A percentile compares a stretch with the other conserved stretches of the same genome.
phyloP scores from a whole-genome alignment of 2,888 invertebrate genomes.

The Lepidochitona cinerea region DNA sequence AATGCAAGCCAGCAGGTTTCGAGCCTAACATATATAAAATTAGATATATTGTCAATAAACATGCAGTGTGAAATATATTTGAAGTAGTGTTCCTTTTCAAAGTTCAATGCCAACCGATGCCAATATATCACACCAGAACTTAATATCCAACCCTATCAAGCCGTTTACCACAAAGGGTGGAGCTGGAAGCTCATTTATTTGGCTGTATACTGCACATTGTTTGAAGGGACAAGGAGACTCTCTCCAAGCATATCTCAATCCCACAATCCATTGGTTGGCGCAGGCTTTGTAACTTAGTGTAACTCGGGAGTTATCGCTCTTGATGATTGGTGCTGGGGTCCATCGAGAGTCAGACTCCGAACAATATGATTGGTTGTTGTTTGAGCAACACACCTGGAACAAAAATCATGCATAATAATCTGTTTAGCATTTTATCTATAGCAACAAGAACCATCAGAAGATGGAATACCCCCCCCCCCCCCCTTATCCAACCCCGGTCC shows the following conservation, averaged over 20 bases:
- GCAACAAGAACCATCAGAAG: too few relatives aligned
- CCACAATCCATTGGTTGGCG: constrained; percentile 17
- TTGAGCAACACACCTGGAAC: constrained; percentile 33
- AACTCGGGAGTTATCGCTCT: background rate
- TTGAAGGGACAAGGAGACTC: constrained; percentile 39
- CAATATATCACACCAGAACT: background rate
- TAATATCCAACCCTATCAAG: background rate
- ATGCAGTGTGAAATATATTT: too few relatives aligned
- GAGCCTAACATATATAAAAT: too few relatives aligned
- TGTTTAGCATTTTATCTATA: too few relatives aligned
- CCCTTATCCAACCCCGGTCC: too few relatives aligned
- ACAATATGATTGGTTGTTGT: constrained; percentile 31
- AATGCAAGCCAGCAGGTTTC: too few relatives aligned
- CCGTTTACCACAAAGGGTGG: constrained; percentile 26
- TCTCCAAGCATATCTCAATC: constrained; percentile 46
- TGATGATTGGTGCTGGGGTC: background rate
- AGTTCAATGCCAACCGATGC: too few relatives aligned
- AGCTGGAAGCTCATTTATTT: constrained; percentile 35
- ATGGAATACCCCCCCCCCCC: too few relatives aligned
- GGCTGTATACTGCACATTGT: constrained; percentile 38
- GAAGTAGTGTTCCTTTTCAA: too few relatives aligned
- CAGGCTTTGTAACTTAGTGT: background rate
- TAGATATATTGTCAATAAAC: too few relatives aligned
- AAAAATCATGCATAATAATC: too few relatives aligned
- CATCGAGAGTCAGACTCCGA: constrained; percentile 14